Conservation (phyloP, 2,113 vertebrate genomes). For the Phrynosoma platyrhinos region DNA sequence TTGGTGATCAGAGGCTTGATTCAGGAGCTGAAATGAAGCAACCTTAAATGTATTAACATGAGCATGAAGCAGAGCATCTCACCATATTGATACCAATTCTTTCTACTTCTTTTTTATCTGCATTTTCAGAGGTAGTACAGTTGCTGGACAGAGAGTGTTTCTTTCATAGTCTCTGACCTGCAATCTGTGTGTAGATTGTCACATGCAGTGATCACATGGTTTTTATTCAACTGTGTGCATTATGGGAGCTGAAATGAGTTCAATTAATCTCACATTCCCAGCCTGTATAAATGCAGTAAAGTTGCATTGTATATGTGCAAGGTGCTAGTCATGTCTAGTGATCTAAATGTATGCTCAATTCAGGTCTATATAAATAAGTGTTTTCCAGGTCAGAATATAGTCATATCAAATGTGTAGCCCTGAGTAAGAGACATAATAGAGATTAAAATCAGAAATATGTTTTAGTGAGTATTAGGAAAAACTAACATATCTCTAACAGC, state of each 20-base stretch:
- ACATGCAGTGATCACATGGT: neutral
- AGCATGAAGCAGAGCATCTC: neutral
- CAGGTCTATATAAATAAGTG: neutral
- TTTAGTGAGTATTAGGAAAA: neutral
- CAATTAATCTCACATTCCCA: neutral
- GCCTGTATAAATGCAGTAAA: neutral
- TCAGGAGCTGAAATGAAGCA: neutral
- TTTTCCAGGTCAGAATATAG: neutral
- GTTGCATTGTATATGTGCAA: neutral
- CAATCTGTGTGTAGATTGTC: neutral
- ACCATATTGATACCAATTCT: neutral
- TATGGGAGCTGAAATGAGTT: neutral
- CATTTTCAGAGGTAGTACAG: neutral
- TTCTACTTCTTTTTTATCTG: neutral
- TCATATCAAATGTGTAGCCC: neutral
- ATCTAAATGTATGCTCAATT: neutral
- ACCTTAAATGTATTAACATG: neutral
- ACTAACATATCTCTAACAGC: neutral
- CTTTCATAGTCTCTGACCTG: neutral
- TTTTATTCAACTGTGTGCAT: neutral
- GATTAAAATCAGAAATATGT: neutral
- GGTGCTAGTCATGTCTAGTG: neutral
- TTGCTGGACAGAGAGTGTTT: neutral
- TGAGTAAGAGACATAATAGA: neutral
- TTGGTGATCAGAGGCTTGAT: neutral